Evolutionary conservation across 2,797 vertebrate species (phyloP).

Genomic region (Lacerta bilineata): DNA sequence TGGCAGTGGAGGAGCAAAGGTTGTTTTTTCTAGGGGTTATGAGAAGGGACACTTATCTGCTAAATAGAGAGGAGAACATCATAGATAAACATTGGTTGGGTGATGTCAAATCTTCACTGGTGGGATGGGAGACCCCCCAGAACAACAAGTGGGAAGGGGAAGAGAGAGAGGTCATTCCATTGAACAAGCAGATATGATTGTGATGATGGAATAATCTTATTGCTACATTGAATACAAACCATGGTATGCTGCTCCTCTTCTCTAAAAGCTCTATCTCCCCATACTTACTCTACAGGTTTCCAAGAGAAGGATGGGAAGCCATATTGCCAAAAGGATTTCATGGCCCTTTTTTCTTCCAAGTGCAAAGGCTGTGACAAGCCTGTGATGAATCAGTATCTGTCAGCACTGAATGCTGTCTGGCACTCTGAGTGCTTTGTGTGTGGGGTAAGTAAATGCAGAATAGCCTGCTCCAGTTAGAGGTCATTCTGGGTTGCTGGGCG

Average conservation of each 20-base stretch:
- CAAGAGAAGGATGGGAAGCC: constrained; percentile 88
- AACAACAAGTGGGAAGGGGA: no score
- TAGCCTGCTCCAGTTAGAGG: fast-evolving
- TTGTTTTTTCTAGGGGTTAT: background rate
- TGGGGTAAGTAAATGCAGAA: constrained; percentile 78
- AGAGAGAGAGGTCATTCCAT: no score
- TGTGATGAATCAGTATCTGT: constrained; percentile 88
- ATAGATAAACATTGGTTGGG: background rate
- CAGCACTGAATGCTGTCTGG: constrained; percentile 90
- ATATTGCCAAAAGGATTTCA: constrained; percentile 90
- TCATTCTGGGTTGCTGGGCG: background rate
- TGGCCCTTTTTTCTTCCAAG: constrained; percentile 89
- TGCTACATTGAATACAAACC: background rate
- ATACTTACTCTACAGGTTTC: constrained; percentile 77
- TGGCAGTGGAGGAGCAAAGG: no score
- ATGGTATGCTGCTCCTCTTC: background rate
- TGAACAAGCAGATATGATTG: no score
- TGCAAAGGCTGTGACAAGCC: constrained; percentile 89
- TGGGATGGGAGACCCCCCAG: no score
- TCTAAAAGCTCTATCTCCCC: background rate
- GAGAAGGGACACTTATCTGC: background rate
- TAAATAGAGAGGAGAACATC: background rate
- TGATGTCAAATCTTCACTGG: no score
- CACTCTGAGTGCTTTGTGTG: constrained; percentile 94
- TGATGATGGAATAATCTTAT: no score